phyloP scores from a whole-genome alignment of 2,797 vertebrate species.

The Sparus aurata region DNA sequence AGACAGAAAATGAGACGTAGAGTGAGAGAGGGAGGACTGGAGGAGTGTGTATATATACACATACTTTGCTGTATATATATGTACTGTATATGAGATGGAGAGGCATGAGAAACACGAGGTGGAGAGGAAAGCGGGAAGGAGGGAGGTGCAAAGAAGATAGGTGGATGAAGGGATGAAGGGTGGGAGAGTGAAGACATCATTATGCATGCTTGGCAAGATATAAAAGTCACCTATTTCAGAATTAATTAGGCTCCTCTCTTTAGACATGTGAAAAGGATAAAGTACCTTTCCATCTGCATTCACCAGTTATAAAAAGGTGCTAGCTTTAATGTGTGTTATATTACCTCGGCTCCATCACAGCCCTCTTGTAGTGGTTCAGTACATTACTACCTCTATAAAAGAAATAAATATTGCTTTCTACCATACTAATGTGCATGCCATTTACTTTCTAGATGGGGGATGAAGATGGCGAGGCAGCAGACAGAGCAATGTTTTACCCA shows the following conservation, averaged over 20 bases:
- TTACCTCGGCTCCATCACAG: slow-evolving; percentile 82
- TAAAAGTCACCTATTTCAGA: slow-evolving; percentile 87
- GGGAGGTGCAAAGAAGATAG: slow-evolving; percentile 61
- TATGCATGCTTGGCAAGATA: slow-evolving; percentile 85
- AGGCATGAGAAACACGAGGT: slow-evolving; percentile 15
- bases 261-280: slow-evolving; percentile 82
- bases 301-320: slow-evolving; percentile 84
- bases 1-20: slow-evolving; percentile 89
- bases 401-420: slow-evolving; percentile 86
- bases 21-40: slow-evolving; percentile 57
- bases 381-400: slow-evolving; percentile 88
- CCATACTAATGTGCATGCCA: slow-evolving; percentile 86
- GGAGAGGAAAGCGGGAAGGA: slow-evolving; percentile 30
- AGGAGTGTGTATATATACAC: slow-evolving; percentile 30
- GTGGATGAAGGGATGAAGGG: slow-evolving; percentile 67
- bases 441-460: slow-evolving; percentile 82
- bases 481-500: slow-evolving; percentile 71
- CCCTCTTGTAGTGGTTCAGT: slow-evolving; percentile 81
- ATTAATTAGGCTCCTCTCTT: slow-evolving; percentile 84
- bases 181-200: slow-evolving; percentile 78
- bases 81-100: slow-evolving; percentile 24
- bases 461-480: slow-evolving; percentile 75
- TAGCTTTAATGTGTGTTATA: slow-evolving; percentile 87
- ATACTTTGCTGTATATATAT: neutral
- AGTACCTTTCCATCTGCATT: slow-evolving; percentile 81